phyloP scores from a whole-genome alignment of 1,140 invertebrate species.

The Phocides pigmalion region DNA sequence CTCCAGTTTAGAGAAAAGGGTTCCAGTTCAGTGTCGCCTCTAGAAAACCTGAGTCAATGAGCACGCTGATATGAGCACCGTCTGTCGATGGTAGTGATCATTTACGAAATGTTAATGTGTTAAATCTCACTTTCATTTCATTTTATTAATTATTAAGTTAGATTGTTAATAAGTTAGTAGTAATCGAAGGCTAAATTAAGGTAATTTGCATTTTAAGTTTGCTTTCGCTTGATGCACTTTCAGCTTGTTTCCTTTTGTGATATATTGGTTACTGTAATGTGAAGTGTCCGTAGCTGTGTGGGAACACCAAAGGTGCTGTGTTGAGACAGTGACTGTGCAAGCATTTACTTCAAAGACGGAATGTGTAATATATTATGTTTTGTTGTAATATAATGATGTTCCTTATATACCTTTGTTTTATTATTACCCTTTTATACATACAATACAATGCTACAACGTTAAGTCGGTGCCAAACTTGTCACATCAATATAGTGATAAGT shows the following conservation, averaged over 20 bases:
- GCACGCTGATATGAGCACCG: too few species aligned
- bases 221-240: constrained; percentile 39
- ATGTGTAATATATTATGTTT: constrained; percentile 66
- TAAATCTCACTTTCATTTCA: constrained; percentile 17
- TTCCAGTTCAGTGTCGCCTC: too few species aligned
- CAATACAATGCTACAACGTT: too few species aligned
- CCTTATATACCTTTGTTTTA: constrained; percentile 58
- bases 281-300: constrained; percentile 32
- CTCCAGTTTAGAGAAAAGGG: too few species aligned
- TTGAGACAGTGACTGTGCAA: constrained; percentile 42
- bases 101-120: background rate
- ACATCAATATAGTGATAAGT: too few species aligned
- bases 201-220: constrained; percentile 41
- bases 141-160: background rate
- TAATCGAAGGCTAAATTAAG: constrained; percentile 11
- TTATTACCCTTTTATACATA: constrained; percentile 32
- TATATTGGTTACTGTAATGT: constrained; percentile 27
- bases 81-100: background rate
- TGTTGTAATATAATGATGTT: constrained; percentile 76
- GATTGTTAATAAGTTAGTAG: constrained; percentile 17
- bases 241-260: constrained; percentile 41
- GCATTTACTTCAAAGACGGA: constrained; percentile 60
- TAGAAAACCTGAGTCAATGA: too few species aligned
- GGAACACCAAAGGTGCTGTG: constrained; percentile 45
- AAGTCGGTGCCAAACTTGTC: too few species aligned